phyloP scores from a whole-genome alignment of 2,113 vertebrate genomes.

The Calypte anna region DNA sequence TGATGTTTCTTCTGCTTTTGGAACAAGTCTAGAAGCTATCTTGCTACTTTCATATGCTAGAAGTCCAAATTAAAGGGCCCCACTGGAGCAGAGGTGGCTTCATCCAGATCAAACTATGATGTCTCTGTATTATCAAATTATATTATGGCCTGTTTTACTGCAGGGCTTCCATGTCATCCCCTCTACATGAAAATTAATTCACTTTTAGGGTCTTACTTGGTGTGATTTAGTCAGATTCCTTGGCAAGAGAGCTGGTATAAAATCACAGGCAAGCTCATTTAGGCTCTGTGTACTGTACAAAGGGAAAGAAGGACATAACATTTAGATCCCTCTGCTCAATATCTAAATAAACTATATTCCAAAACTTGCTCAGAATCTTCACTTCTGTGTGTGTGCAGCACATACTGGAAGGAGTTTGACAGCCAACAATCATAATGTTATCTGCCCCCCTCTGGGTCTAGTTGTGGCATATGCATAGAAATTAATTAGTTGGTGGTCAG shows the following conservation, averaged over 20 bases:
- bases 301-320: background rate
- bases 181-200: background rate
- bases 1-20: background rate
- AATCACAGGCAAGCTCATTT: background rate
- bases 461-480: background rate
- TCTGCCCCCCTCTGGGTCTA: background rate
- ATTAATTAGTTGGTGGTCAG: background rate
- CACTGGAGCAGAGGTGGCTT: background rate
- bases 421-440: background rate
- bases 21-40: background rate
- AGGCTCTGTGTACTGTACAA: background rate
- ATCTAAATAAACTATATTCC: background rate
- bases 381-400: background rate
- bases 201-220: background rate
- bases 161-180: background rate
- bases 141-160: background rate
- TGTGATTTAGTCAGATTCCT: background rate
- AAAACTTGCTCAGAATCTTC: background rate
- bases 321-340: background rate
- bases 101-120: background rate
- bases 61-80: background rate
- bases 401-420: background rate
- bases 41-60: background rate
- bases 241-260: background rate
- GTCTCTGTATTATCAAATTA: background rate